phyloP scores from a whole-genome alignment of 2,888 invertebrate species.

The Hypselothyrea guttata region DNA sequence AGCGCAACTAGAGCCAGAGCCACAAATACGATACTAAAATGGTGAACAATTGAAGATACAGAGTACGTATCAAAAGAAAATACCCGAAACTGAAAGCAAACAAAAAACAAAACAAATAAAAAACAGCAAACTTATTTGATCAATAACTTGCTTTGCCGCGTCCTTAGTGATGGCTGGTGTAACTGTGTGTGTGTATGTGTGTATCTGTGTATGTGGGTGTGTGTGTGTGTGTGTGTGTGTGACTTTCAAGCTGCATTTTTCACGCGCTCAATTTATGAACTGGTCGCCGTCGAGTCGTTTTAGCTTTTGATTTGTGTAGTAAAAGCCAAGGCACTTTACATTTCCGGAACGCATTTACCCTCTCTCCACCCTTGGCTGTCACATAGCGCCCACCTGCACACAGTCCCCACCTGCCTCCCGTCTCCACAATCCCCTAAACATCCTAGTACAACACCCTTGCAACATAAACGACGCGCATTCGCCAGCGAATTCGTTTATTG shows the following conservation, averaged over 20 bases:
- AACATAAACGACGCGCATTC: slow-evolving; percentile 29
- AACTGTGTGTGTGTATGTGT: slow-evolving; percentile 14
- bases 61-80: slow-evolving; percentile 4
- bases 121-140: slow-evolving; percentile 67
- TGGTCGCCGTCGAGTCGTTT: slow-evolving; percentile 42
- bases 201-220: slow-evolving; percentile 12
- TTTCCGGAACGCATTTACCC: slow-evolving; percentile 52
- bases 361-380: not conserved
- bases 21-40: not conserved
- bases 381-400: not conserved
- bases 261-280: slow-evolving; percentile 67
- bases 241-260: slow-evolving; percentile 60
- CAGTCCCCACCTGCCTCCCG: not conserved
- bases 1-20: not conserved
- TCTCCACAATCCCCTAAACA: not conserved
- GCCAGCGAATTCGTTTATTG: slow-evolving; percentile 68
- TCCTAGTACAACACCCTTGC: slow-evolving; percentile 5
- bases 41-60: not conserved
- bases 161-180: slow-evolving; percentile 57
- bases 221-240: slow-evolving; percentile 16
- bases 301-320: slow-evolving; percentile 70
- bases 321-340: slow-evolving; percentile 36
- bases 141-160: slow-evolving; percentile 67
- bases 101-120: slow-evolving; percentile 12
- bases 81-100: slow-evolving; percentile 4